These are phyloP conservation scores for Acanthurus leucopareius DNA, from an alignment of 2,797 vertebrate genomes.

Conservation along the genomic window DNA sequence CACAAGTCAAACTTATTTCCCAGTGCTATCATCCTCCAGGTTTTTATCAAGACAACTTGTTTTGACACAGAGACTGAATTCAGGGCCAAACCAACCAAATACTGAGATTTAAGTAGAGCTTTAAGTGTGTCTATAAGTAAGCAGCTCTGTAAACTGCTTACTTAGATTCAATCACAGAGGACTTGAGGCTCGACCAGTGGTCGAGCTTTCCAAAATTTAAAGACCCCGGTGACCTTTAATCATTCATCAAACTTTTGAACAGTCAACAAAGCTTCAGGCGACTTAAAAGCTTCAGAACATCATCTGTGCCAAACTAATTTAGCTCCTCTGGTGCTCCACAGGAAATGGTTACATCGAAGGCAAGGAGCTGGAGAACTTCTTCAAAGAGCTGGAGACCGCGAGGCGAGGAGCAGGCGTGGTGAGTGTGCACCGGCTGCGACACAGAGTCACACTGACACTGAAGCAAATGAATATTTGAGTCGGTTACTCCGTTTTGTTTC, in stretches of 20 bases:
- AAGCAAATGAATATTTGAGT: not conserved
- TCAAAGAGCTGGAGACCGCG: constrained; percentile 91
- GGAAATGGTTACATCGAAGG: constrained; percentile 98
- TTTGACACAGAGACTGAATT: constrained; percentile 21
- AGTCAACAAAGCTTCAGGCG: constrained; percentile 49
- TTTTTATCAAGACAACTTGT: constrained; percentile 17
- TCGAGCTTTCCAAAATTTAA: constrained; percentile 44
- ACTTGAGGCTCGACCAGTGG: constrained; percentile 3
- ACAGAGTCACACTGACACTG: not conserved
- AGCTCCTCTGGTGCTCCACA: constrained; percentile 67
- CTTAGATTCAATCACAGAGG: constrained; percentile 34
- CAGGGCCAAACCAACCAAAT: constrained; percentile 21
- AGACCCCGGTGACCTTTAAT: constrained; percentile 45
- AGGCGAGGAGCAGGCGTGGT: constrained; percentile 91
- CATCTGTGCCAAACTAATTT: constrained; percentile 62
- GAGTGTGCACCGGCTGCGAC: constrained; percentile 68
- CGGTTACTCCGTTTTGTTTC: too few species aligned
- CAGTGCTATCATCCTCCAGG: not conserved
- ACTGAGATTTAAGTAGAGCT: constrained; percentile 23
- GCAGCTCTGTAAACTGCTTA: constrained; percentile 16
- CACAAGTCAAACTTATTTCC: constrained; percentile 1
- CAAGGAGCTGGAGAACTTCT: constrained; percentile 95
- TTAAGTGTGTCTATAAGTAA: not conserved
- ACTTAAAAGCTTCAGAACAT: constrained; percentile 43
- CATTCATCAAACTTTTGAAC: constrained; percentile 63